Evolutionary conservation across 2,113 vertebrate species (phyloP), one percentile per base, ranked within the genome.

Genomic region (Pterocles burchelli): DNA sequence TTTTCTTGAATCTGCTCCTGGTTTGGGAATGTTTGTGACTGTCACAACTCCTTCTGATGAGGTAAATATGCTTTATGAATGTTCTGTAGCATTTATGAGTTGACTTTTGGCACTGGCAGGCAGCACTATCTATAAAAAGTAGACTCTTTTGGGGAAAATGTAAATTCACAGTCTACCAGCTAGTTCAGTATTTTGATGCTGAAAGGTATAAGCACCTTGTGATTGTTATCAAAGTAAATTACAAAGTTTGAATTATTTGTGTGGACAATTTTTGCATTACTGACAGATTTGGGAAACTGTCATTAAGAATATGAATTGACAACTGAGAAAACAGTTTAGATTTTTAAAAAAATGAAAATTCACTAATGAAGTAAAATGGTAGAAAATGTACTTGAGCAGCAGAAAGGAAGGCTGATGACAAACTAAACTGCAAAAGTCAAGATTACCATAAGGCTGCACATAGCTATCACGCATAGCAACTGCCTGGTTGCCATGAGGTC

Each of bases 1-100:
- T 1, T 98, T 98, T 80, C 97, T 97, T 21, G 96, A 96, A 49
- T 97, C 98, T 82, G 98, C 98, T 63, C 98, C 98, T 90, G 98
- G 99, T 29, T 94, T 99, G 55, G 99, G 99, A 51, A 97, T 99
- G 97, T 98, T 98, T 81, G 98, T 99, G 75, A 99, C 97, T 24
- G 96, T 99, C 63, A 98, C 95, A 95, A 98, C 98, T 61, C 98
- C 98, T 70, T 81, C 96, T 49, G 75, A 94, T 68, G 98, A 99
- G 98, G 99, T 98, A 97, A 95, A 67, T 63, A 52, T 25, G 16
- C 25, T 79, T 79, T 38, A 43, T 2, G 2, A 74, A 81, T 48
- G 4, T 29, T 86, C 63, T 65, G 20, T 46, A 58, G 17, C 24
- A 63, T 71, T 87, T 72, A 38, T 46, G 31, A 33, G 10, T 45